Base-by-base conservation (phyloP, 1,140 invertebrate species). In the Archivesica marissinica region DNA sequence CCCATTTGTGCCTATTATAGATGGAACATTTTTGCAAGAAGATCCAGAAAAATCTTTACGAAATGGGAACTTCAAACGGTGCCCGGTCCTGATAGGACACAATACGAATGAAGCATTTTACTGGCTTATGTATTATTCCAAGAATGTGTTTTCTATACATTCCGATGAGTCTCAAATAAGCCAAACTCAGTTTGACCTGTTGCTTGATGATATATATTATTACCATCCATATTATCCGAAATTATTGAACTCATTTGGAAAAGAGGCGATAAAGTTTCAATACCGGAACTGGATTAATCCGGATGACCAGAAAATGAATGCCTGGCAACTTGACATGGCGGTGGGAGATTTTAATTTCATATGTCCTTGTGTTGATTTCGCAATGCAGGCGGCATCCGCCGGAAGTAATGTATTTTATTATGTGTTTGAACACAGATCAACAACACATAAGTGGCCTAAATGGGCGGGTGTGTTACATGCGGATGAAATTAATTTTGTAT, bases 331-430 rank as follows among this genome's bases (percentile, higher is more conserved):
- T 35, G 98, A 98, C 91, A 98, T 98, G 92, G 97, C 99, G 94
- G 97, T 99, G n/a, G 98, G 98, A 2, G 99, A 99, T 94, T 98
- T 97, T 92, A 97, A 99, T 89, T 99, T 99, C 93, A 98, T 98
- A 0, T 99, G 99, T 94, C 96, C 97, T 90, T 97, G 99, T 39
- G 98, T 99, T 93, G 97, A 99, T 91, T 98, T 98, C 90, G 97
- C 98, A 0, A 96, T 97, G 88, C 95, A 96, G 28, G 99, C 99
- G 91, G 97, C 98, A 2, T 96, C 97, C 87, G 96, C 96, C 25
- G 97, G 97, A 3, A 97, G 96, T 92, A 86, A 88, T 59, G 91
- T 94, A 15, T 99, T 98, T 94, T 98, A 98, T 95, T 99, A 99
- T 93, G 97, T 98, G 91, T 99, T 97, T 93, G 97, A 96, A 83